Percentiles rank a stretch among this genome's conserved stretches.
Evolutionary conservation across 2,888 invertebrate species (phyloP).

Genomic region (Odontocolon sp.): DNA sequence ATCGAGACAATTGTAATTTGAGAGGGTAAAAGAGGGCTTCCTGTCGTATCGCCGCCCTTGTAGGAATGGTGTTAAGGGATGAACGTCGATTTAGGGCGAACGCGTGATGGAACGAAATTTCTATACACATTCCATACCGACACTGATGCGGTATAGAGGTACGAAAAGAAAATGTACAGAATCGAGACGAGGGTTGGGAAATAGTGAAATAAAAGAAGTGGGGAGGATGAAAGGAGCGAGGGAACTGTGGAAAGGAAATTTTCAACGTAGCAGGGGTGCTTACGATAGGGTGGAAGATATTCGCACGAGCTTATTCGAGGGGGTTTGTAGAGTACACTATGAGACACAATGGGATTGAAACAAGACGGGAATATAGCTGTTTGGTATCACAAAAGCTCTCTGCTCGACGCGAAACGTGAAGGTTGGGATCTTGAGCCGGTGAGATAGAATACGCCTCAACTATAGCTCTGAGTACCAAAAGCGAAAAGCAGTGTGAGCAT

Average conservation of each 20-base stretch:
- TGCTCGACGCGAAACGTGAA: constrained; percentile 2
- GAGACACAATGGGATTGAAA: constrained; percentile 18
- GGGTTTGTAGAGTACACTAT: not conserved
- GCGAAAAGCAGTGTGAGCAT: not conserved
- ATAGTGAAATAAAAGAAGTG: not conserved
- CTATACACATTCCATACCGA: not conserved
- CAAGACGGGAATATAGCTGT: constrained; percentile 1
- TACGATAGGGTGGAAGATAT: not conserved
- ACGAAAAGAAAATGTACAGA: not conserved
- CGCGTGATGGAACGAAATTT: constrained; percentile 28
- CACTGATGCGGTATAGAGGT: too few relatives aligned
- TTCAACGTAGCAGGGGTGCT: not conserved
- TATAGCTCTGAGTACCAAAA: not conserved
- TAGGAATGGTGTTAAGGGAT: constrained; percentile 30
- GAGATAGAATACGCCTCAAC: constrained; percentile 2
- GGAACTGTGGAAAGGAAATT: not conserved
- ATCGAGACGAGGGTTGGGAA: not conserved
- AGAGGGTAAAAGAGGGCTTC: constrained; percentile 8
- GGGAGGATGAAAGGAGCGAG: not conserved
- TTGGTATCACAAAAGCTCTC: not conserved
- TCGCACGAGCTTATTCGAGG: not conserved
- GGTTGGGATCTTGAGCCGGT: not conserved
- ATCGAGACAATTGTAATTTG: constrained; percentile 46
- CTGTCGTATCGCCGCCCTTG: constrained; percentile 3
- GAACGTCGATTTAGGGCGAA: constrained; percentile 13